These are phyloP conservation scores for Lonchura striata DNA, from an alignment of 2,113 vertebrate genomes.

Conservation along the genomic window DNA sequence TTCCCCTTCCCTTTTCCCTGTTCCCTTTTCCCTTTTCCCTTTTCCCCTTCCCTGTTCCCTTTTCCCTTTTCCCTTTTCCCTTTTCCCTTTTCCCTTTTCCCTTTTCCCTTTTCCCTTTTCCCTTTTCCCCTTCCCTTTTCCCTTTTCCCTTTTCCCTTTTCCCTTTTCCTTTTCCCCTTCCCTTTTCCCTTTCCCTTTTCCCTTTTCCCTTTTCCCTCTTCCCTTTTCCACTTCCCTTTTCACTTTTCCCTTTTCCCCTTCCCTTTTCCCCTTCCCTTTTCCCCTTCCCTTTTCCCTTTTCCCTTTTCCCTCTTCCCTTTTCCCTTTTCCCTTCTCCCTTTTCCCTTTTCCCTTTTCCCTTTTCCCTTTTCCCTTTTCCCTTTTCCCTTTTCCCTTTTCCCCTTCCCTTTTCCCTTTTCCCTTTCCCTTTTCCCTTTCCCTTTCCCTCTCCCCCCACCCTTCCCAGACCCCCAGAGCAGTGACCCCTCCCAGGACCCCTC, in stretches of 20 bases:
- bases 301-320: rapidly evolving
- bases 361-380: rapidly evolving
- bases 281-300: rapidly evolving
- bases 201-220: rapidly evolving
- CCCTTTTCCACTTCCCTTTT: rapidly evolving
- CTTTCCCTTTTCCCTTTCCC: rapidly evolving
- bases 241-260: rapidly evolving
- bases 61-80: too few species aligned
- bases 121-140: rapidly evolving
- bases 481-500: neutral
- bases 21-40: rapidly evolving
- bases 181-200: neutral
- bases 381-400: rapidly evolving
- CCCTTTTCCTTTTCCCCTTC: too few species aligned
- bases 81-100: too few species aligned
- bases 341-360: too few species aligned
- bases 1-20: too few species aligned
- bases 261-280: rapidly evolving
- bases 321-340: too few species aligned
- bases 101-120: rapidly evolving
- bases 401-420: neutral
- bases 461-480: too few species aligned
- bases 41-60: rapidly evolving
- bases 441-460: too few species aligned
- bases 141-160: rapidly evolving